Base-by-base conservation (phyloP, 2,113 vertebrate genomes). In the Dicentrarchus labrax region DNA sequence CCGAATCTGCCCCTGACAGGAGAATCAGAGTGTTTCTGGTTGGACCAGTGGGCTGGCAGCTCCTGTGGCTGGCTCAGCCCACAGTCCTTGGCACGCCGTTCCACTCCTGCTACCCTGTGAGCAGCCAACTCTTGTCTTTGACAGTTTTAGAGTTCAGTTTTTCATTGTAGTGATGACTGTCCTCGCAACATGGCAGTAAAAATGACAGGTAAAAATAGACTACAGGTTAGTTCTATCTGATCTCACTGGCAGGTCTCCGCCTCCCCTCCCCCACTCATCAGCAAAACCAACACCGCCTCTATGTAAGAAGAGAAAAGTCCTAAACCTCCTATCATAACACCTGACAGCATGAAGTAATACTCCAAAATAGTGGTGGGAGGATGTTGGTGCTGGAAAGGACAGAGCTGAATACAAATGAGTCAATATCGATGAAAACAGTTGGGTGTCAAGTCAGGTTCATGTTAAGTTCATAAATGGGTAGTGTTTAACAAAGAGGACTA, bases 131-230 rank as follows among this genome's bases (percentile, higher is more conserved):
- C 71, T 72, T 2, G 62, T 65, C 82, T 78, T 56, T 75, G 82
- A 74, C 82, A 78, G 48, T 67, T 85, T 81, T 72, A 86, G 43
- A 67, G 19, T 72, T 82, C 48, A 7, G 50, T 13, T 79, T 73
- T 69, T 82, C 72, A 79, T 48, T 41, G 8, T 12, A 24, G 71
- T 45, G 30, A 72, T 47, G 74, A 79, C 76, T 66, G 84, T 78
- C 84, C 62, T 67, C 38, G 59, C 48, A 67, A 38, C 54, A 48
- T 36, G 0, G 76, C 30, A 59, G 43, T 70, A 62, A 84, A 70
- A 83, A 39, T 65, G 67, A 79, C 82, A 80, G 67, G 24, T 70
- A 62, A 84, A 78, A 88, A 88, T n/a, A 71, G 56, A 78, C 68
- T 57, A 54, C n/a, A 30, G 43, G 81, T 78, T 72, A 70, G 53